A percentile compares a stretch with the other conserved stretches of the same genome.
Conservation (phyloP, 2,888 invertebrate genomes). For the Athrips mouffetella region DNA sequence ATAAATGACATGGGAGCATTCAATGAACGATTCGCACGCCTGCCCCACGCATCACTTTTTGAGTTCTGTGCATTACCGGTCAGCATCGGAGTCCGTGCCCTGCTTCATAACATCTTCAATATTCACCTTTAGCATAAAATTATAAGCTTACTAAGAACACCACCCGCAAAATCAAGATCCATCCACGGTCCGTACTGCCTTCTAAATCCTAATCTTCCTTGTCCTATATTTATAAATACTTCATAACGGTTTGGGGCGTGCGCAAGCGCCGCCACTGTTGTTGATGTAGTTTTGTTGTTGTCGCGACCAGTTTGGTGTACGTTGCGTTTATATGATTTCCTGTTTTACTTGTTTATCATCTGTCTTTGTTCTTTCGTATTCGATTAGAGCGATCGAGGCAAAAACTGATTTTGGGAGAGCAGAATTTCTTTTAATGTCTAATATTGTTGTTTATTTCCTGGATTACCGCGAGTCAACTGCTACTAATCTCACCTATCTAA, state of each 20-base stretch:
- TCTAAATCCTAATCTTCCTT: constrained; percentile 11
- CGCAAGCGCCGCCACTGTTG: background rate
- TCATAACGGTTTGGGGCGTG: constrained; percentile 17
- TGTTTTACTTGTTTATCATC: background rate
- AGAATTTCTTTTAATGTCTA: too few relatives aligned
- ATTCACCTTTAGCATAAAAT: background rate
- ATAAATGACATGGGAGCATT: too few relatives aligned
- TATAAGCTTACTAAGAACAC: background rate
- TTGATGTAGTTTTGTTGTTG: background rate
- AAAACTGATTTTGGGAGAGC: too few relatives aligned
- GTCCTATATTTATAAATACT: constrained; percentile 19
- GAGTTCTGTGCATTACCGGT: too few relatives aligned
- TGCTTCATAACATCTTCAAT: background rate
- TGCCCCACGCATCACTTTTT: too few relatives aligned
- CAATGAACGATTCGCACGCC: too few relatives aligned
- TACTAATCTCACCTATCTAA: too few relatives aligned
- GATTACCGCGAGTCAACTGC: too few relatives aligned
- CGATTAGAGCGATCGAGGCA: too few relatives aligned
- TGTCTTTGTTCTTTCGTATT: too few relatives aligned
- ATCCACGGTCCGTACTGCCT: constrained; percentile 5
- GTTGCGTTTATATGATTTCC: background rate
- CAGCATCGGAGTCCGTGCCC: too few relatives aligned
- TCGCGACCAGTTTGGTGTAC: background rate
- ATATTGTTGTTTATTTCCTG: too few relatives aligned
- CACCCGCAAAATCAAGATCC: constrained; percentile 3